These are phyloP conservation scores for Agapetus fuscipes DNA, from an alignment of 2,888 invertebrate species.

Conservation along the genomic window DNA sequence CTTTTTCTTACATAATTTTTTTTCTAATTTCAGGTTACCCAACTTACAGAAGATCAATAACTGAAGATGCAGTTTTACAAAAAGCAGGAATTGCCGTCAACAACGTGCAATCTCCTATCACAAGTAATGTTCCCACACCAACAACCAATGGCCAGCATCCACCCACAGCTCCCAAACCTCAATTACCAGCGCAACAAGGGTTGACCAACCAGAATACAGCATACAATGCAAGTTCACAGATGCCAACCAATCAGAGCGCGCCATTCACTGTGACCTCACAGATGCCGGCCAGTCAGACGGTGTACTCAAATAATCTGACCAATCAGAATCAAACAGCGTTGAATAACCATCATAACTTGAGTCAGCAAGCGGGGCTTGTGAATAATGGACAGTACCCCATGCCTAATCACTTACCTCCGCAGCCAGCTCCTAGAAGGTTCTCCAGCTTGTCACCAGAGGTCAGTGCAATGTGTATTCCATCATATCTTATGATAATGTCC, in stretches of 20 bases:
- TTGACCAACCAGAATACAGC: constrained; percentile 3
- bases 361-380: background rate
- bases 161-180: constrained; percentile 20
- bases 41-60: constrained; percentile 19
- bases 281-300: no score
- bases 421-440: constrained; percentile 41
- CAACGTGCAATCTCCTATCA: no score
- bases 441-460: constrained; percentile 20
- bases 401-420: no score
- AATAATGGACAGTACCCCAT: no score
- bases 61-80: constrained; percentile 18
- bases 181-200: constrained; percentile 23
- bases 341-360: constrained; percentile 29
- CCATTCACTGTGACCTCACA: no score
- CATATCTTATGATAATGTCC: no score
- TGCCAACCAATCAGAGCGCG: no score
- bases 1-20: background rate
- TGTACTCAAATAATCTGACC: constrained; percentile 17
- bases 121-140: no score
- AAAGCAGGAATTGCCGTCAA: constrained; percentile 14
- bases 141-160: constrained; percentile 28
- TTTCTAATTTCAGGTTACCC: constrained; percentile 15
- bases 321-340: constrained; percentile 28
- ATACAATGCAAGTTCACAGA: constrained; percentile 5
- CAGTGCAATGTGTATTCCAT: no score